Evolutionary conservation across 2,797 vertebrate genomes (phyloP), one percentile per base, ranked within the genome.

Genomic region (Chelon auratus): DNA sequence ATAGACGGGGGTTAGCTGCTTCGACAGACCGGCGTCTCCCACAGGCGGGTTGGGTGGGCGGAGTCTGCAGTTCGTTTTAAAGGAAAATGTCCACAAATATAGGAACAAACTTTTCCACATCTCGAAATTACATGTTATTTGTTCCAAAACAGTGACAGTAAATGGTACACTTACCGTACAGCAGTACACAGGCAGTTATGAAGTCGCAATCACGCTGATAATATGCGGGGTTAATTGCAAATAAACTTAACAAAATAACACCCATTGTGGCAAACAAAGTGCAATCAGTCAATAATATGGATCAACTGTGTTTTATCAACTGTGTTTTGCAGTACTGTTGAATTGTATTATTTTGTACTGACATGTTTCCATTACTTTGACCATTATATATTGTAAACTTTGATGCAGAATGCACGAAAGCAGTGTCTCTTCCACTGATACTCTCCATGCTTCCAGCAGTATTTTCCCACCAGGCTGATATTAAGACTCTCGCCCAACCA

Each of bases 31-130:
- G 82, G 87, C 75, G 85, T 88, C 78, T 83, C 15, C 80, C 85
- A 8, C 76, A 81, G 75, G 56, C 61, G 47, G 63, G 39, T 50
- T n/a, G 53, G 73, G 56, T 56, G 82, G 91, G 90, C 79, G 91
- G 89, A 78, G 87, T 84, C 54, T 67, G 2, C 36, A 3, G 6
- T 8, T 7, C 8, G 4, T 11, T 30, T 61, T 65, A 75, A 76
- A 71, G 51, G 58, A 64, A 37, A 72, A 68, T 15, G 66, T 30
- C 53, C 47, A 33, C 30, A 8, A 33, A 33, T 33, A 33, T 33
- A 33, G 30, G 30, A 33, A 33, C 30, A 33, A 33, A 33, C 30
- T 33, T 33, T 33, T 33, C 30, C 30, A 6, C 30, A 8, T 6
- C 30, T 33, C 30, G 30, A 33, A 26, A 26, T 40, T 14, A 43